These are phyloP conservation scores for Rhingia rostrata DNA, from an alignment of 2,888 invertebrate genomes.

Conservation along the genomic window DNA sequence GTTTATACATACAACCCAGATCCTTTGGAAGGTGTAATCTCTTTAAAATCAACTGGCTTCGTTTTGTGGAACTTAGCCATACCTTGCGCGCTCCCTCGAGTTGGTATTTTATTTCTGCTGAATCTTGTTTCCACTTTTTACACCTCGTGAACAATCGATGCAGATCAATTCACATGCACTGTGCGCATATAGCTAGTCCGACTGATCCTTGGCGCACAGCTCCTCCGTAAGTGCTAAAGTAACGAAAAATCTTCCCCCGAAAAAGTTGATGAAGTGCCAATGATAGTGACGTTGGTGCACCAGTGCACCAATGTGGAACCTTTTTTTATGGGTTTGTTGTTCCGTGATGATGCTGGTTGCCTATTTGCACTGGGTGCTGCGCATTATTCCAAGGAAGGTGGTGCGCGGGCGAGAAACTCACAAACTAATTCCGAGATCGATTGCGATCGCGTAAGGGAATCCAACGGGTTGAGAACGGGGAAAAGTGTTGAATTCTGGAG, in stretches of 20 bases:
- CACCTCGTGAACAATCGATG: constrained; percentile 74
- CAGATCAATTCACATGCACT: constrained; percentile 71
- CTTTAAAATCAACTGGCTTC: constrained; percentile 52
- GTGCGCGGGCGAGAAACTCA: constrained; percentile 1
- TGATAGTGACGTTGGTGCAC: constrained; percentile 67
- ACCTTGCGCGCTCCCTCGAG: constrained; percentile 6
- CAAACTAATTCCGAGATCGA: constrained; percentile 71
- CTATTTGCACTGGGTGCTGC: constrained; percentile 62
- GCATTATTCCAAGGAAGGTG: constrained; percentile 48
- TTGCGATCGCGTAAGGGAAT: constrained; percentile 55
- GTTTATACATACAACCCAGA: neutral
- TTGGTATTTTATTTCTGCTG: constrained; percentile 61
- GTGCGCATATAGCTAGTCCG: neutral
- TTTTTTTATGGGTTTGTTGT: constrained; percentile 29
- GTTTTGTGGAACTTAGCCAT: constrained; percentile 52
- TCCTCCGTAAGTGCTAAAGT: constrained; percentile 45
- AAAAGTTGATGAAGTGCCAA: constrained; percentile 73
- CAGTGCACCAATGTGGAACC: constrained; percentile 58
- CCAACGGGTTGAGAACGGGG: neutral
- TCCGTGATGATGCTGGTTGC: constrained; percentile 41
- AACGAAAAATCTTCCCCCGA: constrained; percentile 53
- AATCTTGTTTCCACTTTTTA: constrained; percentile 73
- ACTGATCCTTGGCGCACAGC: neutral
- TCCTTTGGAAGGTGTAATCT: constrained; percentile 44
- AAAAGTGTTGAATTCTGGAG: constrained; percentile 52